phyloP scores from a whole-genome alignment of 2,113 vertebrate species.

The Apodemus sylvaticus region DNA sequence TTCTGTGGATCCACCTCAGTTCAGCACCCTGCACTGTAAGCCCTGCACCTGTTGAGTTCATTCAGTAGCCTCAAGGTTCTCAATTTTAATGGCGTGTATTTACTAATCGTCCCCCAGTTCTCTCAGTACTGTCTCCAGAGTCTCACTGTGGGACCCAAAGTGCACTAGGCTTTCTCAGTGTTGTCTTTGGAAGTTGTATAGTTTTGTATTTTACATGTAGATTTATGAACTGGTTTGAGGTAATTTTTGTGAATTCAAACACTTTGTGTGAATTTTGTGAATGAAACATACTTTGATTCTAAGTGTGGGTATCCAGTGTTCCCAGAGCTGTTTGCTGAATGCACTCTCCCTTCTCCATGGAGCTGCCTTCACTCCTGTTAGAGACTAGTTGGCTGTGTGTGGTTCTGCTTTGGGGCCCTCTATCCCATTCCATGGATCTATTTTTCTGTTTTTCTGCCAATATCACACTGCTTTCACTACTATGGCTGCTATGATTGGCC shows the following conservation, averaged over 20 bases:
- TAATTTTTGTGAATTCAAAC: not conserved
- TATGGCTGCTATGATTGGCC: not conserved
- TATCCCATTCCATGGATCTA: not conserved
- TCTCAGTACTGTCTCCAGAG: not conserved
- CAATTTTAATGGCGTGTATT: not conserved
- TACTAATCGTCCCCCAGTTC: not conserved
- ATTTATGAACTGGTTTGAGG: not conserved
- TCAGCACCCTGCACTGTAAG: not conserved
- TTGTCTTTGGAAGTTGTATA: conserved; percentile 9
- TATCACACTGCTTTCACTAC: conserved; percentile 14
- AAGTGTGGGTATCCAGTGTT: not conserved
- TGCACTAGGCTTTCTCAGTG: not conserved
- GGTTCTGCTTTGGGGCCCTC: not conserved
- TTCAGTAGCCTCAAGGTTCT: not conserved
- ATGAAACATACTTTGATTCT: not conserved
- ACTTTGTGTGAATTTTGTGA: too few species aligned
- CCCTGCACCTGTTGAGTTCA: not conserved
- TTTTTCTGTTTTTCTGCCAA: not conserved
- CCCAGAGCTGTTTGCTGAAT: not conserved
- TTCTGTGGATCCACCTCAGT: not conserved
- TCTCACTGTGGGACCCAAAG: not conserved
- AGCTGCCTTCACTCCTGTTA: not conserved
- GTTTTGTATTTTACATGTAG: conserved; percentile 20
- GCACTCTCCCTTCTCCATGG: not conserved
- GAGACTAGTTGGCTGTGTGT: not conserved